Evolutionary conservation across 2,113 vertebrate species (phyloP).

Genomic region (Noturus placidus): DNA sequence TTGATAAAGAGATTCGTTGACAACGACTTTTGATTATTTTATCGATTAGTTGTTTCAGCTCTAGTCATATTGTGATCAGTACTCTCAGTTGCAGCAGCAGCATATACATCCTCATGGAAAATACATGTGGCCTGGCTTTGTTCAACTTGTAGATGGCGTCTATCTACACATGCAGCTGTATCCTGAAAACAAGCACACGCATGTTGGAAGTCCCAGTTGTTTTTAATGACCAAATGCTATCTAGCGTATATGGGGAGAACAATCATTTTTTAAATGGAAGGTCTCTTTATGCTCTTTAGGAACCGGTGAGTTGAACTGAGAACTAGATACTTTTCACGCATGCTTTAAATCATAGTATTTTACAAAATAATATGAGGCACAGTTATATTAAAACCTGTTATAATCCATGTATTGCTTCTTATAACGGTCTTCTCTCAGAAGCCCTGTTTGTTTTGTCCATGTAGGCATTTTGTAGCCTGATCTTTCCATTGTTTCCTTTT

Average conservation of each 20-base stretch:
- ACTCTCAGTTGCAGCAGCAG: neutral
- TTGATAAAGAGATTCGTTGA: too few relatives aligned
- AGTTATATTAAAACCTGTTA: neutral
- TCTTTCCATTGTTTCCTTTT: neutral
- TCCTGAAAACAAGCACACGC: constrained; percentile 21
- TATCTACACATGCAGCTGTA: neutral
- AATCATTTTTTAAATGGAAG: neutral
- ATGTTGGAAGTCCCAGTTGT: neutral
- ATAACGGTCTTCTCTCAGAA: neutral
- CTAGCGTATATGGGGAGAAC: neutral
- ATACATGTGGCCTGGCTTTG: constrained; percentile 18
- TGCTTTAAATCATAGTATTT: neutral
- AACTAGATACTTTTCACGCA: neutral
- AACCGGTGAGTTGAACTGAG: neutral
- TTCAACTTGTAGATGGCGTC: constrained; percentile 23
- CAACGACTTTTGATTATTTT: too few relatives aligned
- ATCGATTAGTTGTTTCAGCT: too few relatives aligned
- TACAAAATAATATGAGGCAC: neutral
- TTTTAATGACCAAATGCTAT: neutral
- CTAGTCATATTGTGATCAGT: neutral
- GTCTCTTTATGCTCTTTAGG: neutral
- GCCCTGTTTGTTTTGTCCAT: neutral
- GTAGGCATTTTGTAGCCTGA: neutral
- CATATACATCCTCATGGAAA: neutral
- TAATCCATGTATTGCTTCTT: neutral